phyloP scores from a whole-genome alignment of 1,140 invertebrate species.

The Callitettix versicolor region DNA sequence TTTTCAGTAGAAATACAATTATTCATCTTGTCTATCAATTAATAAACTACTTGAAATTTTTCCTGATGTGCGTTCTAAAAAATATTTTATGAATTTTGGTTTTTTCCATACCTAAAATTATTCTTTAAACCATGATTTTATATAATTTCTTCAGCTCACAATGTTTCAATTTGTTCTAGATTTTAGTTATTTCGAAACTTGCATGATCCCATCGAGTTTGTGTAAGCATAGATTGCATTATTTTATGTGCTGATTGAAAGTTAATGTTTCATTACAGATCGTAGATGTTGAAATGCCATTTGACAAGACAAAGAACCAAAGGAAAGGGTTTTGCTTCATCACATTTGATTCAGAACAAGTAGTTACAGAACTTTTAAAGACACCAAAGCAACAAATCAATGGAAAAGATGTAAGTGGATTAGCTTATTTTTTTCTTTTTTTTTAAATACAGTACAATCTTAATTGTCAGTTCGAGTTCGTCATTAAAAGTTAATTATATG shows the following conservation, averaged over 20 bases:
- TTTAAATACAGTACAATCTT: background rate
- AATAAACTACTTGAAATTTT: background rate
- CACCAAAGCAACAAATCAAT: constrained; percentile 82
- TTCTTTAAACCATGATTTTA: background rate
- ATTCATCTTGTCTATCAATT: background rate
- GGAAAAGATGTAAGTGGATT: constrained; percentile 65
- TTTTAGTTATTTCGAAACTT: no score
- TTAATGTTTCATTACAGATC: constrained; percentile 51
- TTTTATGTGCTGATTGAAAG: no score
- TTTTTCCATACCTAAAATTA: background rate
- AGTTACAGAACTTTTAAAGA: constrained; percentile 80
- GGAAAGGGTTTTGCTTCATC: constrained; percentile 91
- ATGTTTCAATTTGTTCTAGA: no score
- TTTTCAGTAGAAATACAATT: background rate
- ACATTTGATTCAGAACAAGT: constrained; percentile 89
- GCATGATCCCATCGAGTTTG: no score
- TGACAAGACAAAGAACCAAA: constrained; percentile 90
- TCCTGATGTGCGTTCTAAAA: background rate
- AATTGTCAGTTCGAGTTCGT: background rate
- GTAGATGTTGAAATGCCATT: constrained; percentile 91
- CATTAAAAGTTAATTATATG: background rate
- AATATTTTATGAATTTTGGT: background rate
- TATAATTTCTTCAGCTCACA: no score
- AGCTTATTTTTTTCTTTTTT: background rate
- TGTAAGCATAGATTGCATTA: no score